Evolutionary conservation across 1,140 invertebrate species (phyloP).

Genomic region (Gonioctena quinquepunctata): DNA sequence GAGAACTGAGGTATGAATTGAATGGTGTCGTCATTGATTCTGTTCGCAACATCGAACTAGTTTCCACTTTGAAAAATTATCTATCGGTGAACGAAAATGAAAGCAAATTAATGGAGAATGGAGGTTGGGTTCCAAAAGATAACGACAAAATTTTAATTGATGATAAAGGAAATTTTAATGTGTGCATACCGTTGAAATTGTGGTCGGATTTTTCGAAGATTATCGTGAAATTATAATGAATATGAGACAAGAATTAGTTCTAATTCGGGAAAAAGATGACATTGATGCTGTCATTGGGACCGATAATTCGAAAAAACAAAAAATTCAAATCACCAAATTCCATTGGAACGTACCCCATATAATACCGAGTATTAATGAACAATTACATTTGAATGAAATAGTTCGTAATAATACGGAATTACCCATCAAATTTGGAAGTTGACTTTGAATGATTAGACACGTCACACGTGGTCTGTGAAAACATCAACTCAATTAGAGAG

Average conservation of each 20-base stretch:
- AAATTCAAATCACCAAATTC: conserved; percentile 22
- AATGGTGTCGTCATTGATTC: too few relatives aligned
- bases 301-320: background rate
- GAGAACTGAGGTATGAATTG: too few relatives aligned
- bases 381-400: conserved; percentile 21
- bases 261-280: conserved; percentile 49
- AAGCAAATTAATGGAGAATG: too few relatives aligned
- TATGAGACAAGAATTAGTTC: conserved; percentile 56
- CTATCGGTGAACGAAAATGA: too few relatives aligned
- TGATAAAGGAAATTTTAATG: conserved; percentile 42
- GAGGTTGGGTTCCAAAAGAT: too few relatives aligned
- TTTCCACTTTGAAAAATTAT: too few relatives aligned
- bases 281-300: conserved; percentile 19
- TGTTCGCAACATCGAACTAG: too few relatives aligned
- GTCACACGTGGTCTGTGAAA: too few relatives aligned
- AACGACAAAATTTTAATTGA: too few relatives aligned
- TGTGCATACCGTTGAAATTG: conserved; percentile 51
- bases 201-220: conserved; percentile 58
- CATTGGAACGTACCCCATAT: conserved; percentile 30
- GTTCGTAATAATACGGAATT: conserved; percentile 23
- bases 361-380: background rate
- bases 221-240: conserved; percentile 57
- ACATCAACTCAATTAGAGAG: too few relatives aligned
- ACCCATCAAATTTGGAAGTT: conserved; percentile 25
- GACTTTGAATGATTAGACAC: too few relatives aligned